Conservation (phyloP, 2,888 invertebrate species). For the Phalera bucephala region DNA sequence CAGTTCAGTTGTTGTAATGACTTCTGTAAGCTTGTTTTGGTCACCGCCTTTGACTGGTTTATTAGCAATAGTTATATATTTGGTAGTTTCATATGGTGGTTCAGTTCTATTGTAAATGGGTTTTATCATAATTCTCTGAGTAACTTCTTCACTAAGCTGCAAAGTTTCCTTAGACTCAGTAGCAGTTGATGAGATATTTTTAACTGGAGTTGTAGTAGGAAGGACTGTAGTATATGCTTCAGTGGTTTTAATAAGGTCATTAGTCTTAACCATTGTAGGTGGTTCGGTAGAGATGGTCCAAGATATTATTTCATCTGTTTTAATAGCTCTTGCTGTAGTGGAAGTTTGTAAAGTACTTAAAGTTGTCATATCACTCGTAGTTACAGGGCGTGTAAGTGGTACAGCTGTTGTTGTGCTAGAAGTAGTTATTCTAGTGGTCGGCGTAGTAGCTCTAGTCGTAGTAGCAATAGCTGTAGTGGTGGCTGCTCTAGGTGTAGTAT, state of each 20-base stretch:
- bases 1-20: slow-evolving; percentile 28
- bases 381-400: slow-evolving; percentile 3
- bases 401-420: slow-evolving; percentile 1
- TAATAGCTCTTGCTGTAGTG: slow-evolving; percentile 4
- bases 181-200: slow-evolving; percentile 19
- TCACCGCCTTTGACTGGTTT: neutral
- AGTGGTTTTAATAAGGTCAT: neutral
- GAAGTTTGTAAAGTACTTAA: slow-evolving; percentile 4
- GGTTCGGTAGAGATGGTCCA: slow-evolving; percentile 1
- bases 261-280: neutral
- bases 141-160: slow-evolving; percentile 19
- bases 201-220: slow-evolving; percentile 5
- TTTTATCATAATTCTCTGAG: slow-evolving; percentile 15
- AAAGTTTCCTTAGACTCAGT: slow-evolving; percentile 13
- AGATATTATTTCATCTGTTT: slow-evolving; percentile 5
- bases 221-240: slow-evolving; percentile 1
- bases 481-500: slow-evolving; percentile 9
- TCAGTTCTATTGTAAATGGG: slow-evolving; percentile 41
- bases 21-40: slow-evolving; percentile 9
- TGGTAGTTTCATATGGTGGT: slow-evolving; percentile 10
- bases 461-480: slow-evolving; percentile 5
- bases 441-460: slow-evolving; percentile 4
- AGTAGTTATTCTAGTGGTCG: slow-evolving; percentile 1
- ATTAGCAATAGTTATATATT: slow-evolving; percentile 4
- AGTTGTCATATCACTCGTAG: slow-evolving; percentile 2